A percentile compares a stretch with the other conserved stretches of the same genome.
These are phyloP conservation scores for Spinus pinus DNA, from an alignment of 2,797 vertebrate species.

Conservation along the genomic window DNA sequence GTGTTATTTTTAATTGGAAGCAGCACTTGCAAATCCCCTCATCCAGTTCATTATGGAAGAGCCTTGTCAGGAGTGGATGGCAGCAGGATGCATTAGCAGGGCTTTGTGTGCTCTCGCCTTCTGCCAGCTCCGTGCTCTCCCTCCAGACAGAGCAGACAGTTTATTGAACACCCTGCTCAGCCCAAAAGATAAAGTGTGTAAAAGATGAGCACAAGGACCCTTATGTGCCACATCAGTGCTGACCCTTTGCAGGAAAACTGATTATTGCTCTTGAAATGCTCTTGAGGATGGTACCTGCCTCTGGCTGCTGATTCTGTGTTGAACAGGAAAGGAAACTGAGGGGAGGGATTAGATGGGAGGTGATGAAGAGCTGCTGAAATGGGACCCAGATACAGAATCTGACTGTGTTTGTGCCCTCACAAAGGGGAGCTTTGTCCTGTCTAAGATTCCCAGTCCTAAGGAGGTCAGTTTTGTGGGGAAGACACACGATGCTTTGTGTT, in stretches of 20 bases:
- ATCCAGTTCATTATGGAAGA: background rate
- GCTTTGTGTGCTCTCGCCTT: accelerated
- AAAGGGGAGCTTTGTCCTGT: background rate
- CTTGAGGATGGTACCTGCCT: background rate
- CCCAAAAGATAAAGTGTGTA: background rate
- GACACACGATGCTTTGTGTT: background rate
- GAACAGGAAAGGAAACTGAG: background rate
- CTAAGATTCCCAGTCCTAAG: background rate
- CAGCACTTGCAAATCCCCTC: background rate
- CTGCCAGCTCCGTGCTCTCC: accelerated
- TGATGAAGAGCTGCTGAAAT: background rate
- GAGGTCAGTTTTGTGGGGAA: background rate
- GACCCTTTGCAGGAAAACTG: background rate
- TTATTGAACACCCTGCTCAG: background rate
- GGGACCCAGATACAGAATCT: background rate
- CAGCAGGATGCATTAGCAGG: background rate
- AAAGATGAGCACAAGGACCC: background rate
- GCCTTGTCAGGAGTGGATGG: background rate
- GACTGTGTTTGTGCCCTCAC: background rate
- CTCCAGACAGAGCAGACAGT: background rate
- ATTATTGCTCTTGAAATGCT: background rate
- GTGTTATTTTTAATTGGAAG: slow-evolving; percentile 54
- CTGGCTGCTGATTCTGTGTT: background rate
- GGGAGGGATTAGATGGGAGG: background rate
- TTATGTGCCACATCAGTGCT: accelerated